Conservation (phyloP, 92 coral and sea anemone species). For the Desmophyllum pertusum region DNA sequence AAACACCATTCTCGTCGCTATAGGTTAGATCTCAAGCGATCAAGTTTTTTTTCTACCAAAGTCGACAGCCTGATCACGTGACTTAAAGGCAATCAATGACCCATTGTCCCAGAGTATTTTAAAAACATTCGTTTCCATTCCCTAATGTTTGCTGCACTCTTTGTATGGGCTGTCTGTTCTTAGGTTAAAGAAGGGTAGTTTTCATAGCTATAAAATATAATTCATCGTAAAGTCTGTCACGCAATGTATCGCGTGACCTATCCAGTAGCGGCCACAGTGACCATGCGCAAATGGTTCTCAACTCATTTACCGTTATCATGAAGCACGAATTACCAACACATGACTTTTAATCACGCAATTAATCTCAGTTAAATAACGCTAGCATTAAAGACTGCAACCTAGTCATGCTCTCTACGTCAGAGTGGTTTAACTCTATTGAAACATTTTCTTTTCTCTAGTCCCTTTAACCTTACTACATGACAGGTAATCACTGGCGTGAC, state of each 20-base stretch:
- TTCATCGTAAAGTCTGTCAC: background rate
- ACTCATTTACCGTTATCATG: background rate
- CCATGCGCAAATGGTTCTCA: background rate
- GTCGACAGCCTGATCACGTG: conserved; percentile 29
- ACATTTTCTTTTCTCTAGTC: too few relatives aligned
- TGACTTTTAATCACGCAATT: too few relatives aligned
- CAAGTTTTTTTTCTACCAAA: background rate
- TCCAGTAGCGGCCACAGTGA: background rate
- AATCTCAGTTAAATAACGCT: too few relatives aligned
- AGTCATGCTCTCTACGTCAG: too few relatives aligned
- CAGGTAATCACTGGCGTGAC: too few relatives aligned
- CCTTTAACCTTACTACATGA: too few relatives aligned
- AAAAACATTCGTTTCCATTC: background rate
- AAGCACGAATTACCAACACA: too few relatives aligned
- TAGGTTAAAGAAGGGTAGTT: too few relatives aligned
- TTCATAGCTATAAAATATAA: too few relatives aligned
- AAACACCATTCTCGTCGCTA: conserved; percentile 20
- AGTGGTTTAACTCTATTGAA: too few relatives aligned
- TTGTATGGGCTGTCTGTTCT: conserved; percentile 16
- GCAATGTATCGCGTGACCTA: background rate
- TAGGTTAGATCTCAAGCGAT: background rate
- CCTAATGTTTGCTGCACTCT: conserved; percentile 3
- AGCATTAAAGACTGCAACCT: too few relatives aligned
- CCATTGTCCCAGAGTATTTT: background rate
- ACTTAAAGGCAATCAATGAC: background rate